Percentiles rank a stretch among this genome's conserved stretches.
Conservation (phyloP, 2,888 invertebrate species). For the Mesorhabditis belari region DNA sequence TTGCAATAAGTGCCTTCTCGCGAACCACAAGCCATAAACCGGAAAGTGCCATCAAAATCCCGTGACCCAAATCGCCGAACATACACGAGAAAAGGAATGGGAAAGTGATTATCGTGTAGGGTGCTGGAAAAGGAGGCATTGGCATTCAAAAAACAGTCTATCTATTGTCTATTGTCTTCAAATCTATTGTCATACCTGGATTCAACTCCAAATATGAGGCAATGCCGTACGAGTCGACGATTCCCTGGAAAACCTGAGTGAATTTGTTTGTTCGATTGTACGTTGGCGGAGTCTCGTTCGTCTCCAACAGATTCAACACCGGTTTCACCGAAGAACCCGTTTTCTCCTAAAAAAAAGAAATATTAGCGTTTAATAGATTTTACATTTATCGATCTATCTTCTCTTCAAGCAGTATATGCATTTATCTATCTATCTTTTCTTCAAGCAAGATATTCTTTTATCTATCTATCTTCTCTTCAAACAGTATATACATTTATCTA, state of each 20-base stretch:
- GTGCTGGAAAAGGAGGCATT: conserved; percentile 61
- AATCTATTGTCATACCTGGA: conserved; percentile 66
- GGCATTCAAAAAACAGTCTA: neutral
- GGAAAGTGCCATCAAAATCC: conserved; percentile 69
- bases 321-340: conserved; percentile 88
- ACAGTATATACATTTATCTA: no score
- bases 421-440: no score
- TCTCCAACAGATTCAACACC: conserved; percentile 88
- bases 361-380: neutral
- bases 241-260: conserved; percentile 77
- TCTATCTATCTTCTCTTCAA: no score
- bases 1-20: conserved; percentile 83
- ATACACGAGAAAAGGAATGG: conserved; percentile 95
- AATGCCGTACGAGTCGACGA: conserved; percentile 93
- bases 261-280: conserved; percentile 95
- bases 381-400: conserved; percentile 77
- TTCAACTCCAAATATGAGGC: conserved; percentile 93
- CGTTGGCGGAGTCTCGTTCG: conserved; percentile 81
- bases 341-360: conserved; percentile 8
- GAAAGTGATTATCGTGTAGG: conserved; percentile 93
- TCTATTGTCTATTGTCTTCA: neutral
- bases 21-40: conserved; percentile 79
- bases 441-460: conserved; percentile 60
- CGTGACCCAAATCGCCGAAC: conserved; percentile 95
- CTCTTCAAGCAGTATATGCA: no score